A percentile compares a stretch with the other conserved stretches of the same genome.
phyloP scores from a whole-genome alignment of 2,888 invertebrate genomes.

The Lampropteryx suffumata region DNA sequence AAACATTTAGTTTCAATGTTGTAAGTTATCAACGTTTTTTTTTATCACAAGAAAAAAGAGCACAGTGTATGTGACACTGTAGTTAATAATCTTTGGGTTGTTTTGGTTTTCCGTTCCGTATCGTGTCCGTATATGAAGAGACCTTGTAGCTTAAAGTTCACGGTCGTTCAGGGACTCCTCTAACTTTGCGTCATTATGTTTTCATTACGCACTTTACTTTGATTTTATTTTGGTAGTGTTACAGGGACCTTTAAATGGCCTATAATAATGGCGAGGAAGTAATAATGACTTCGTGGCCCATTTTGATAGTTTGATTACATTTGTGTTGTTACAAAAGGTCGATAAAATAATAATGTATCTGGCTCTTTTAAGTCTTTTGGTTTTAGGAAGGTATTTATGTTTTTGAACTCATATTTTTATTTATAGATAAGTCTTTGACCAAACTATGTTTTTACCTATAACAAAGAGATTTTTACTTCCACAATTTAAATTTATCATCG shows the following conservation, averaged over 20 bases:
- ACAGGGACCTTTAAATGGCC: slow-evolving; percentile 21
- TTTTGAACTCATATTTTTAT: no score
- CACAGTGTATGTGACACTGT: no score
- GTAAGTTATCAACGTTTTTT: no score
- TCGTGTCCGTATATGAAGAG: slow-evolving; percentile 5
- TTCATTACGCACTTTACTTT: slow-evolving; percentile 35
- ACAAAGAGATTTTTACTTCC: no score
- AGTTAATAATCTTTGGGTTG: no score
- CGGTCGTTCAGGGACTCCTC: slow-evolving; percentile 32
- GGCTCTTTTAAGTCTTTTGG: background rate
- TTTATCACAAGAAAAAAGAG: no score
- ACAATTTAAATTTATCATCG: background rate
- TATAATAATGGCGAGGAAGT: slow-evolving; percentile 19
- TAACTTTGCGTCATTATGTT: slow-evolving; percentile 33
- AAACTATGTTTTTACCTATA: no score
- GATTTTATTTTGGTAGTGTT: slow-evolving; percentile 35
- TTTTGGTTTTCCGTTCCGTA: slow-evolving; percentile 1
- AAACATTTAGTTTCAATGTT: no score
- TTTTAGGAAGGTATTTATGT: no score
- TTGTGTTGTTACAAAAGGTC: slow-evolving; percentile 1
- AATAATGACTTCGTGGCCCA: slow-evolving; percentile 25
- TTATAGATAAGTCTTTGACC: no score
- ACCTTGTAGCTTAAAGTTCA: slow-evolving; percentile 28
- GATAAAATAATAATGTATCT: slow-evolving; percentile 12
- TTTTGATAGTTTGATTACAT: slow-evolving; percentile 23